A percentile compares a stretch with the other conserved stretches of the same genome.
Conservation (phyloP, 2,888 invertebrate species). For the Nudaria mundana region DNA sequence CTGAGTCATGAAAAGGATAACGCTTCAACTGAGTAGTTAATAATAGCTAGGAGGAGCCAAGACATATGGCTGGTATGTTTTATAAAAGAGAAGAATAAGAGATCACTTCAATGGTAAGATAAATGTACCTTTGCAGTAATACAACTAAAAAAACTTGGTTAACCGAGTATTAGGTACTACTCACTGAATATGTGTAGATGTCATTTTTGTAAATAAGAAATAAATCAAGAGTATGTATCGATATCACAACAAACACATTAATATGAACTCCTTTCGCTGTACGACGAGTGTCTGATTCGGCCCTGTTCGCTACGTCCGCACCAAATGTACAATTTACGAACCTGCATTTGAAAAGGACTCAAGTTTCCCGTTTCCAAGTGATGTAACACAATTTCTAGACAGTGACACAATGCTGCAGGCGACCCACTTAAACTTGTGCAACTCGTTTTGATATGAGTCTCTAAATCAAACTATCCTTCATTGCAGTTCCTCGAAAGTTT, state of each 20-base stretch:
- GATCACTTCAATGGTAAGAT: no score
- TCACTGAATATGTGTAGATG: no score
- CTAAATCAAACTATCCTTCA: constrained; percentile 27
- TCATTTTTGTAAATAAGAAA: no score
- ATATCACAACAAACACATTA: constrained; percentile 69
- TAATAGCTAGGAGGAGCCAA: no score
- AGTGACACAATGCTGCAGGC: constrained; percentile 50
- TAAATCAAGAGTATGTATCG: constrained; percentile 41
- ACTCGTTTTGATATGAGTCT: constrained; percentile 48
- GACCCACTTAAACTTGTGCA: constrained; percentile 49
- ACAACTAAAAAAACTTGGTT: no score
- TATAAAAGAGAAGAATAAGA: no score
- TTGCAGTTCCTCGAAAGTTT: constrained; percentile 24
- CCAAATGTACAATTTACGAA: constrained; percentile 62
- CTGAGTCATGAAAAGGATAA: no score
- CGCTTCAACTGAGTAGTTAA: no score
- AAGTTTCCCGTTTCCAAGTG: constrained; percentile 47
- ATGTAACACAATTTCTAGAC: constrained; percentile 60
- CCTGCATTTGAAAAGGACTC: constrained; percentile 50
- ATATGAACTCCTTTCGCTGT: constrained; percentile 50
- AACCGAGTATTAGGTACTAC: no score
- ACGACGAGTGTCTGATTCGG: constrained; percentile 40
- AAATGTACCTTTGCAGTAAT: no score
- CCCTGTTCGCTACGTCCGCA: constrained; percentile 30
- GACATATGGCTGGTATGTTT: no score